Conservation (phyloP, 2,113 vertebrate genomes). For the Mesocricetus auratus region DNA sequence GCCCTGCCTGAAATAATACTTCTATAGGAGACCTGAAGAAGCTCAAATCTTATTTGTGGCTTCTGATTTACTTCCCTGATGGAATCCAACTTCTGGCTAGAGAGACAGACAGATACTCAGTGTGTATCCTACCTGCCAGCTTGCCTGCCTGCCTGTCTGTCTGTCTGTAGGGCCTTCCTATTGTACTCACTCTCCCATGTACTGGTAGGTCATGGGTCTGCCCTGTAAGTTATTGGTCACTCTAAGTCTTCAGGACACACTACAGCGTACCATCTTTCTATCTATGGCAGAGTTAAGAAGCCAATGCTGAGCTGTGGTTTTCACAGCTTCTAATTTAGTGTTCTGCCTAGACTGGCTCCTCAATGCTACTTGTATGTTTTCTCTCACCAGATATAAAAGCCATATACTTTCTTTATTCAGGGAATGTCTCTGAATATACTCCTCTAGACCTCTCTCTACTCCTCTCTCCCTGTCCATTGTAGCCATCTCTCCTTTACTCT, state of each 20-base stretch:
- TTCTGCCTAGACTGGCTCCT: background rate
- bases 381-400: background rate
- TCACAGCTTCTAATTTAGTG: too few species aligned
- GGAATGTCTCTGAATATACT: background rate
- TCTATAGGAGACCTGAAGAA: background rate
- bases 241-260: background rate
- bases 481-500: too few species aligned
- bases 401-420: background rate
- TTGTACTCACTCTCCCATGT: background rate
- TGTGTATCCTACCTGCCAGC: background rate
- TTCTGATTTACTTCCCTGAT: background rate
- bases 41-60: background rate
- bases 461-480: too few species aligned
- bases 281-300: background rate
- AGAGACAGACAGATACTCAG: background rate
- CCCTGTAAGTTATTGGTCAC: background rate
- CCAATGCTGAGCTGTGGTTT: background rate
- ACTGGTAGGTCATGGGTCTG: background rate
- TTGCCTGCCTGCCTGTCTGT: background rate
- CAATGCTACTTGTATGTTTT: background rate
- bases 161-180: too few species aligned
- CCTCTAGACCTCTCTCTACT: background rate
- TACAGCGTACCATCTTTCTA: background rate
- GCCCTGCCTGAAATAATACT: background rate
- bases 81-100: background rate